Base-by-base conservation (phyloP, 1,140 invertebrate genomes). In the Nymphalis io region DNA sequence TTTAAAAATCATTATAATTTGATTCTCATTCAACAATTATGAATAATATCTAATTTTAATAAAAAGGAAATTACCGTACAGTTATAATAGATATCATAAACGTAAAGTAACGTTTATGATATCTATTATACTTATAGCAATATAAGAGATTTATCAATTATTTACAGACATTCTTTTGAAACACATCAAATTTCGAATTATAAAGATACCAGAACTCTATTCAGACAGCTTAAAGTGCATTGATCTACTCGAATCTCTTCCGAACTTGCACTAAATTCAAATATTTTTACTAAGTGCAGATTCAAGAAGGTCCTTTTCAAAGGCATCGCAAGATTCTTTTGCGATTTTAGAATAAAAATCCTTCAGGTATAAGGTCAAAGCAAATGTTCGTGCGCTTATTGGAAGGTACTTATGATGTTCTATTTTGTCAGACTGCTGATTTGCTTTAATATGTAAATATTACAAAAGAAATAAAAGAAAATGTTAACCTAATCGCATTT, bases 231-330 rank as follows among this genome's bases (percentile, higher is more conserved):
- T 77, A 75, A 79, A 74, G 75, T 79, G 73, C 75, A 78, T 82
- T 76, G 80, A 82, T 82, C 77, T 78, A 76, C 51, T 68, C 71
- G 23, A 55, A 55, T 55, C 53, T 72, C 66, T 73, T 75, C 76
- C 48, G 21, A 83, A 79, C 74, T 80, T 75, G 21, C 51, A 55
- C 64, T 59, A 48, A 60, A 85, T 87, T 85, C 80, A 84, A 86
- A 88, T 83, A 87, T 88, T 86, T 86, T 80, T 77, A 74, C 81
- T 82, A 81, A 86, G 78, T 81, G 79, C 74, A 81, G 71, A 78
- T 81, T 73, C 76, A 73, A 66, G 74, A 76, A 73, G 62, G 59
- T 72, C 75, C 81, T 78, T n/a, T 82, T 80, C 80, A 83, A 81
- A 80, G 68, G 65, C 59, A 75, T 68, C 78, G 72, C 61, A 74